Conservation (phyloP, 2,113 vertebrate species). For the Tricholaema leucomelas region DNA sequence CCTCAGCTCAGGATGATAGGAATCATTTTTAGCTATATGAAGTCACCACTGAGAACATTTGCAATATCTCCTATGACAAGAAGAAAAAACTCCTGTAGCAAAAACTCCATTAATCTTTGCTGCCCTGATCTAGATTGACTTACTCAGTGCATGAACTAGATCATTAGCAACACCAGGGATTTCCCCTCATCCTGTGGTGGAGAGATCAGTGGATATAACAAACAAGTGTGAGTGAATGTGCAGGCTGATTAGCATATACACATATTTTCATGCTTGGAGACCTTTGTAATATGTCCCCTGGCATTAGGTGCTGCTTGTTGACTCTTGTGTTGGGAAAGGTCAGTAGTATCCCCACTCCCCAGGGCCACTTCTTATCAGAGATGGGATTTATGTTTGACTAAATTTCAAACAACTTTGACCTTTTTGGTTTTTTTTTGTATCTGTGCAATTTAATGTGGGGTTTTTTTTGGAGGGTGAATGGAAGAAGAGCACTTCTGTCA, state of each 20-base stretch:
- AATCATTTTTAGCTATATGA: not conserved
- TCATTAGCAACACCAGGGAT: conserved; percentile 8
- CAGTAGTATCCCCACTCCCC: conserved; percentile 41
- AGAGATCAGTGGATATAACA: not conserved
- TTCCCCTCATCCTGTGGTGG: not conserved
- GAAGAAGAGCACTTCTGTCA: not conserved
- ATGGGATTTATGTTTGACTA: conserved; percentile 69
- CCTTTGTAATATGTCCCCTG: not conserved
- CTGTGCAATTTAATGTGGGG: conserved; percentile 14
- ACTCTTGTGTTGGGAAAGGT: conserved; percentile 59
- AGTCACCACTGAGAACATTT: conserved; percentile 1
- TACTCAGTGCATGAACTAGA: conserved; percentile 18
- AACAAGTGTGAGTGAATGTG: not conserved
- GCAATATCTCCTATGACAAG: not conserved
- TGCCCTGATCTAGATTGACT: conserved; percentile 40
- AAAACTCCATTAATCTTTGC: conserved; percentile 40
- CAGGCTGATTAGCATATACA: not conserved
- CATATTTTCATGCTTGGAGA: not conserved
- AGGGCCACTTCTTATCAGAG: conserved; percentile 37
- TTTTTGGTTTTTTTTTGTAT: conserved; percentile 33
- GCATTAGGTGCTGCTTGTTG: conserved; percentile 6
- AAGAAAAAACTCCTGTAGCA: conserved; percentile 14
- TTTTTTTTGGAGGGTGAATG: conserved; percentile 23
- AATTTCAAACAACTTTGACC: conserved; percentile 67
- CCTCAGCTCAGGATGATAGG: not conserved